Conservation (phyloP, 1,140 invertebrate genomes). For the Araneus ventricosus region DNA sequence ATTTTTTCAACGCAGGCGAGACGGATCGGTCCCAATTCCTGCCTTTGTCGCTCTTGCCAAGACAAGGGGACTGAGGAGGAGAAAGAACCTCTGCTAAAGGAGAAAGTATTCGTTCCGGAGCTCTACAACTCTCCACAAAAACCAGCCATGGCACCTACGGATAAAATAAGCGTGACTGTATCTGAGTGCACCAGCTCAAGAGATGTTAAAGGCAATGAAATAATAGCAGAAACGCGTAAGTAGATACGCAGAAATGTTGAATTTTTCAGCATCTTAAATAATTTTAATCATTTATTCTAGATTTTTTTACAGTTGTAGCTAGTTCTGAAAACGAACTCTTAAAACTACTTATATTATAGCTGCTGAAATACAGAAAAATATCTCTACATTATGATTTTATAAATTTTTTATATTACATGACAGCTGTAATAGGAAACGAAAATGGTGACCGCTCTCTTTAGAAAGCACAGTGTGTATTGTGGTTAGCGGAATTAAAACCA, state of each 20-base stretch:
- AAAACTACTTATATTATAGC: too few relatives aligned
- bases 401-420: too few relatives aligned
- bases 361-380: too few relatives aligned
- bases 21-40: not conserved
- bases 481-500: too few relatives aligned
- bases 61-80: not conserved
- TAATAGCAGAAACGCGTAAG: not conserved
- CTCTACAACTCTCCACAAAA: not conserved
- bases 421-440: too few relatives aligned
- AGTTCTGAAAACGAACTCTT: too few relatives aligned
- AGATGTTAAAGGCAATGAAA: not conserved
- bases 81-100: not conserved
- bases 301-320: too few relatives aligned
- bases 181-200: not conserved
- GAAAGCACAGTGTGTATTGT: too few relatives aligned
- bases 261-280: not conserved
- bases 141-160: not conserved
- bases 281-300: too few relatives aligned
- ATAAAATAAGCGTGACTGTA: not conserved
- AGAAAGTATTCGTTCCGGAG: conserved; percentile 18
- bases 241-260: not conserved
- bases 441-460: too few relatives aligned
- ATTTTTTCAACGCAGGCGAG: not conserved
- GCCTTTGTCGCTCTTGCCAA: not conserved
- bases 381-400: too few relatives aligned